These are phyloP conservation scores for Alosa sapidissima DNA, from an alignment of 2,797 vertebrate genomes.

Conservation along the genomic window DNA sequence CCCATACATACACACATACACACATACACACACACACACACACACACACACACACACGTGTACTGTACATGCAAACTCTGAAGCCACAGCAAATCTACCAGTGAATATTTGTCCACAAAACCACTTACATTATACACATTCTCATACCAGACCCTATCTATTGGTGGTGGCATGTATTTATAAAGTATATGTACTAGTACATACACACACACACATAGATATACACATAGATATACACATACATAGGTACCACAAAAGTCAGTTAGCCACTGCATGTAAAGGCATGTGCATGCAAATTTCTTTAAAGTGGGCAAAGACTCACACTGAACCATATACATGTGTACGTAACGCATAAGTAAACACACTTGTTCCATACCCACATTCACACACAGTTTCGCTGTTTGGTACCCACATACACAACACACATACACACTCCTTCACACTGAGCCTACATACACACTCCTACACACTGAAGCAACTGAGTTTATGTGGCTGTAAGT, in stretches of 20 bases:
- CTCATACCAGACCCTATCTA: not conserved
- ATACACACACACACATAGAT: too few relatives aligned
- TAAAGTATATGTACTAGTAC: too few relatives aligned
- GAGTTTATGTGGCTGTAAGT: not conserved
- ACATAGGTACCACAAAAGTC: not conserved
- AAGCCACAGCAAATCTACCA: not conserved
- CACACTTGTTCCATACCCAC: not conserved
- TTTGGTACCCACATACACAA: not conserved
- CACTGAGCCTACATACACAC: not conserved
- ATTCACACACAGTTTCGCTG: not conserved
- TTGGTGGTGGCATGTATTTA: not conserved
- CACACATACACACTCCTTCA: not conserved
- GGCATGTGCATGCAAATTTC: not conserved
- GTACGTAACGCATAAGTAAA: not conserved
- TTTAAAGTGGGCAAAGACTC: too few relatives aligned
- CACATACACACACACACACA: not conserved
- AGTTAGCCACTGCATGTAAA: not conserved
- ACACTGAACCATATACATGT: not conserved
- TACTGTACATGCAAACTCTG: not conserved
- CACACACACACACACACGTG: not conserved
- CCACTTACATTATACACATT: not conserved
- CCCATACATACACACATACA: conserved; percentile 4
- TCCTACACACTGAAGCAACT: not conserved
- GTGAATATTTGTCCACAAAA: not conserved
- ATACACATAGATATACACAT: too few relatives aligned